Conservation (phyloP, 2,797 vertebrate genomes). For the Hydrolagus colliei region DNA sequence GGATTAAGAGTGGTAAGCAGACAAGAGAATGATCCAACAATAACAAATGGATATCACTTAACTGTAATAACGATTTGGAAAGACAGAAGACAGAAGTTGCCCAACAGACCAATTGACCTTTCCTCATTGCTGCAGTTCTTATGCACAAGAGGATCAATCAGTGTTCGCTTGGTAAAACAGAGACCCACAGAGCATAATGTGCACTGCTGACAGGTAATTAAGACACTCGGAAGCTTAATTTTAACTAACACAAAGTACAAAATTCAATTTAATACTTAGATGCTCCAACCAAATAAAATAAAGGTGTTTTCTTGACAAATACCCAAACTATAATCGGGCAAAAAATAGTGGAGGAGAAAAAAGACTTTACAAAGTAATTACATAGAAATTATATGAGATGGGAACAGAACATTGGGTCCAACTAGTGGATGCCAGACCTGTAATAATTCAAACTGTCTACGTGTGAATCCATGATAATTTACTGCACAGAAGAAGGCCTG, state of each 20-base stretch:
- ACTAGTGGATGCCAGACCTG: too few relatives aligned
- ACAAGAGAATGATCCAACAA: neutral
- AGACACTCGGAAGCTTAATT: neutral
- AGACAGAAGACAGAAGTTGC: neutral
- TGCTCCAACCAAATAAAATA: neutral
- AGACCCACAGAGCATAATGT: neutral
- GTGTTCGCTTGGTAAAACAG: neutral
- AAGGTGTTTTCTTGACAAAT: neutral
- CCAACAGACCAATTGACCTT: neutral
- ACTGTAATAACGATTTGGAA: neutral
- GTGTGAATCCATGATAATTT: too few relatives aligned
- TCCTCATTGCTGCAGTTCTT: neutral
- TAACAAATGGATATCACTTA: neutral
- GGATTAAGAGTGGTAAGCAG: too few relatives aligned
- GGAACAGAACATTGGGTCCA: too few relatives aligned
- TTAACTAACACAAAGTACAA: neutral
- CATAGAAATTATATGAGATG: neutral
- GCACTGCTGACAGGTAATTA: neutral
- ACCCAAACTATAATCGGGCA: neutral
- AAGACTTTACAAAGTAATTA: neutral
- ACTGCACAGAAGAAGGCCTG: too few relatives aligned
- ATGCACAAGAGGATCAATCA: neutral
- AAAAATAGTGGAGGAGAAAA: neutral
- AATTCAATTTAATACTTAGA: neutral
- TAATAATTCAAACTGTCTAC: too few relatives aligned